Evolutionary conservation across 1,140 invertebrate genomes (phyloP).

Genomic region (Lepidotrigona ventralis): DNA sequence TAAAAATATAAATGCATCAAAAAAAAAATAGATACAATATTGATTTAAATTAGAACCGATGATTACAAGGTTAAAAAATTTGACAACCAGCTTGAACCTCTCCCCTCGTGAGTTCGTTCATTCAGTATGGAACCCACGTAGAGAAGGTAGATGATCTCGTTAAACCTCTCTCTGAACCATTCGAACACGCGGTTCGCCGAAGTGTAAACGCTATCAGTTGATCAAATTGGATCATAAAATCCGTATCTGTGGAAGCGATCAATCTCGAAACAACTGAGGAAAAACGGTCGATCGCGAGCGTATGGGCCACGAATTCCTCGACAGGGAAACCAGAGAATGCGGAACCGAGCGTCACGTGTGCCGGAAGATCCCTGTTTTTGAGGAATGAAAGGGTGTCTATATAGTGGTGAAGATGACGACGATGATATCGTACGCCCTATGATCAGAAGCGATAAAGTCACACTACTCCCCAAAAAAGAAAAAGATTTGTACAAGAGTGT

Average conservation of each 20-base stretch:
- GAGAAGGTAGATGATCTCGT: too few relatives aligned
- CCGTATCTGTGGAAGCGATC: not conserved
- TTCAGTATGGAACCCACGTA: too few relatives aligned
- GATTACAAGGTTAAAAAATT: too few relatives aligned
- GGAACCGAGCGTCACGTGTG: slow-evolving; percentile 4
- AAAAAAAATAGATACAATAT: too few relatives aligned
- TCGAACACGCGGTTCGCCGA: not conserved
- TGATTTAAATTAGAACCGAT: too few relatives aligned
- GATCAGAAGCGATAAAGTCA: too few relatives aligned
- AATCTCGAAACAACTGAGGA: not conserved
- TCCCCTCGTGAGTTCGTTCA: too few relatives aligned
- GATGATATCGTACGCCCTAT: not conserved
- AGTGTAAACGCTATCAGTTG: not conserved
- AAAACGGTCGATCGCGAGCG: not conserved
- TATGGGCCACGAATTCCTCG: not conserved
- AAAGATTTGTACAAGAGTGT: too few relatives aligned
- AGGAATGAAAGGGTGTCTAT: not conserved
- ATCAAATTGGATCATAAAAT: not conserved
- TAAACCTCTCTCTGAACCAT: too few relatives aligned
- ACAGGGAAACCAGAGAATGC: not conserved
- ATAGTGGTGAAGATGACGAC: not conserved
- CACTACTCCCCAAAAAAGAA: too few relatives aligned
- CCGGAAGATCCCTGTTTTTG: slow-evolving; percentile 8
- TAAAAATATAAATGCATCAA: too few relatives aligned
- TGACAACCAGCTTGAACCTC: too few relatives aligned